Base-by-base conservation (phyloP, 2,888 invertebrate species). In the Oscheius sp. region DNA sequence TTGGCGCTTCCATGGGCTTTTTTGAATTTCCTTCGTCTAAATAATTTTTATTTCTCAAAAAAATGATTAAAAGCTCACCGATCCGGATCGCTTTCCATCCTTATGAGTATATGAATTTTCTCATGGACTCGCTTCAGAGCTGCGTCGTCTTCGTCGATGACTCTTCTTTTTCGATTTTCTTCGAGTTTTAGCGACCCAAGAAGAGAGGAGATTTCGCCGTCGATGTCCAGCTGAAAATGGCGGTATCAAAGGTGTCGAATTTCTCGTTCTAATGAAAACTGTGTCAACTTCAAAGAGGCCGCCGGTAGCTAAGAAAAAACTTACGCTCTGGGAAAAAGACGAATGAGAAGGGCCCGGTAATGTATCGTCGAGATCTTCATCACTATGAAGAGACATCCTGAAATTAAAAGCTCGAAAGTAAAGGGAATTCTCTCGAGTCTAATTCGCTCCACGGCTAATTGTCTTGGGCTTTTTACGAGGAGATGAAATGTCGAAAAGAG, bases 1-100 rank as follows among this genome's bases (percentile, higher is more conserved):
- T 73, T 76, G 20, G 87, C 66, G 1, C 70, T 53, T 8, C 53
- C 66, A 2, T 73, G 23, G 17, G 78, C 74, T 64, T 73, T 71
- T 45, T 66, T 66, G 39, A 77, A 69, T 2, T 71, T 58, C 25
- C 71, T 37, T 17, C 71, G 55, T 61, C 77, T 73, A 61, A 29
- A 73, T 70, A 64, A 37, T 39, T 20, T 58, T n/a, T 39, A 2
- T 3, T 39, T 4, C 39, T 20, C 39, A 12, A 15, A 12, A 10
- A 2, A 31, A 3, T 39, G 25, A 39, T 15, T 5, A 27, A n/a
- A 12, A 39, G 58, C 42, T 31, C 34, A 75, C 74, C 74, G 71
- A 10, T 52, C 48, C 10, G 52, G 61, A 39, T 75, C 75, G 3
- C 70, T 52, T 23, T 75, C 78, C 27, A 39, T 71, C 6, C 57